Conservation (phyloP, 1,140 invertebrate genomes). For the Ceratina japonica region DNA sequence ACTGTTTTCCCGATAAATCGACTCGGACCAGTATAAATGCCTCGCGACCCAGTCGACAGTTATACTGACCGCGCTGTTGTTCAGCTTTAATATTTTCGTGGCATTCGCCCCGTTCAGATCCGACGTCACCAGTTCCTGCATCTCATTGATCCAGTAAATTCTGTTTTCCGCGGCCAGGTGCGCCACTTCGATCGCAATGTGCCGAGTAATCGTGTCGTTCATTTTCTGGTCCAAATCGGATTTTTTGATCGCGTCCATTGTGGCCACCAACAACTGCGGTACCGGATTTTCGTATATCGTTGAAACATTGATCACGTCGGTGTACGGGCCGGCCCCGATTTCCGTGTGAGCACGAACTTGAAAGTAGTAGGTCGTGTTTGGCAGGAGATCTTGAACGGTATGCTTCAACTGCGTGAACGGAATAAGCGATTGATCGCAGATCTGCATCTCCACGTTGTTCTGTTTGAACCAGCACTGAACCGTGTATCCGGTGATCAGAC, state of each 20-base stretch:
- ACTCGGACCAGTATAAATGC: slow-evolving; percentile 89
- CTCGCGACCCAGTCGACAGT: slow-evolving; percentile 92
- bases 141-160: slow-evolving; percentile 91
- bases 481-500: slow-evolving; percentile 86
- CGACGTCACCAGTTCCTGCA: slow-evolving; percentile 86
- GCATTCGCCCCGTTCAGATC: slow-evolving; percentile 80
- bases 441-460: slow-evolving; percentile 61
- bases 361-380: slow-evolving; percentile 87
- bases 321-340: slow-evolving; percentile 85
- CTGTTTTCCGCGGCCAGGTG: slow-evolving; percentile 85
- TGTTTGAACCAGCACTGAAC: slow-evolving; percentile 84
- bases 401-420: slow-evolving; percentile 78
- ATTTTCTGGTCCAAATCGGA: slow-evolving; percentile 86
- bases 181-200: slow-evolving; percentile 83
- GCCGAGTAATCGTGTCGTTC: slow-evolving; percentile 81
- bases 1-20: slow-evolving; percentile 75
- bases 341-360: slow-evolving; percentile 90
- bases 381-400: slow-evolving; percentile 80
- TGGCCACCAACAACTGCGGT: slow-evolving; percentile 88
- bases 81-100: slow-evolving; percentile 84
- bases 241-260: slow-evolving; percentile 85
- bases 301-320: slow-evolving; percentile 82
- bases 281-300: slow-evolving; percentile 86
- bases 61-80: slow-evolving; percentile 84
- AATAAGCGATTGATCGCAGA: slow-evolving; percentile 68